Evolutionary conservation across 2,113 vertebrate genomes (phyloP), one percentile per base, ranked within the genome.

Genomic region (Nettapus auritus): DNA sequence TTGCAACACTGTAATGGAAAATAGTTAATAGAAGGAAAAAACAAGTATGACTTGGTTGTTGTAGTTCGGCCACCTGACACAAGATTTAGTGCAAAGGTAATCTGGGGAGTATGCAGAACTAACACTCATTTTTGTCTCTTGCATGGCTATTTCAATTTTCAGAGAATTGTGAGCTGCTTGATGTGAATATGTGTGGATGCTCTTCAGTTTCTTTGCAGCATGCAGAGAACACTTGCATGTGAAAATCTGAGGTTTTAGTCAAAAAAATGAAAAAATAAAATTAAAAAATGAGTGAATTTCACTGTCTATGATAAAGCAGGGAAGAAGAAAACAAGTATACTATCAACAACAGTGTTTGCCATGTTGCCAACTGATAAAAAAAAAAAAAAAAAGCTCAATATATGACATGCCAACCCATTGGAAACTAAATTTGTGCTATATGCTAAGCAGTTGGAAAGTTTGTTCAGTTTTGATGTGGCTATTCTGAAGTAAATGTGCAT

Each of bases 391-490:
- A 93, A 78, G n/a, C 46, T 78, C 57, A 70, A 67, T 8, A 0
- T 82, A 28, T 82, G 55, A 77, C 90, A 80, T 90, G 82, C 59
- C 90, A 89, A 9, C 78, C 66, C 55, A 9, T 25, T 95, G 86
- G 68, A 89, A 93, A 69, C 38, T 71, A 59, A 67, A 74, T 93
- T 71, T 86, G 23, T 88, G 86, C 94, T 95, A 94, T 96, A 93
- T 97, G 96, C 90, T 57, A 90, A 88, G 44, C 90, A 93, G 64
- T 91, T 96, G 91, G 88, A 93, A 96, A 71, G 86, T 90, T 91
- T 88, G 80, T 91, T 80, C 81, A 14, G 13, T 97, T 97, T 97
- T 97, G 93, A 96, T 96, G 94, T 97, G 97, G 96, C 96, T 97
- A 68, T 89, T 97, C 90, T 96, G 94, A 96, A 97, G 93, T 94